Evolutionary conservation across 2,113 vertebrate genomes (phyloP).

Genomic region (Tragelaphus imberbis): DNA sequence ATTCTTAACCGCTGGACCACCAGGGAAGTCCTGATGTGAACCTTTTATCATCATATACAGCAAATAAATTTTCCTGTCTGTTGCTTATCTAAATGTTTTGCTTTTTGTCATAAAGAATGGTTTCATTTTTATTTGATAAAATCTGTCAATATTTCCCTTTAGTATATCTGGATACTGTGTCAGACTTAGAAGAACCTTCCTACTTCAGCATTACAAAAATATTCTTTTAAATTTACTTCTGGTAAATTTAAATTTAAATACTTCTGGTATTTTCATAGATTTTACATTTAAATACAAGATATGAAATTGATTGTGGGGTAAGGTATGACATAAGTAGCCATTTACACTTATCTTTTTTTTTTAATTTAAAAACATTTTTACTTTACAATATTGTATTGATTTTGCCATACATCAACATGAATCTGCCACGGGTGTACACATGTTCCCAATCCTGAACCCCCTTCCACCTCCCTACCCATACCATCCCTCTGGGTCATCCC

Average conservation of each 20-base stretch:
- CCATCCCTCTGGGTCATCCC: too few relatives aligned
- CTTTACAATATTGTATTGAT: too few relatives aligned
- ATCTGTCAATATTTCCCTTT: not conserved
- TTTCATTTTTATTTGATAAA: not conserved
- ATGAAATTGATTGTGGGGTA: not conserved
- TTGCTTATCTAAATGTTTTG: not conserved
- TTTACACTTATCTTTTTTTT: not conserved
- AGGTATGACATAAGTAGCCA: not conserved
- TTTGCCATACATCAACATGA: too few relatives aligned
- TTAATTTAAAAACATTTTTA: too few relatives aligned
- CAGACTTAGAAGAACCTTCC: not conserved
- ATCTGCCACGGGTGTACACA: too few relatives aligned
- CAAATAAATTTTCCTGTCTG: not conserved
- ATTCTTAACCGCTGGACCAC: not conserved
- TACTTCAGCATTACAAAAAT: not conserved
- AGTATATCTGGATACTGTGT: not conserved
- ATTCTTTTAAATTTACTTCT: not conserved
- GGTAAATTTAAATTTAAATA: not conserved
- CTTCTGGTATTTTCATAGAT: not conserved
- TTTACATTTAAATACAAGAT: not conserved
- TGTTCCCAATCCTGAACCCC: too few relatives aligned
- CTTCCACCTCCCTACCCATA: too few relatives aligned
- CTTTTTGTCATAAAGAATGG: not conserved
- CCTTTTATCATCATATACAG: not conserved
- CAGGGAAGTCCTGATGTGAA: not conserved